A percentile compares a stretch with the other conserved stretches of the same genome.
phyloP scores from a whole-genome alignment of 2,888 invertebrate genomes.

The Drosophila macrospina region DNA sequence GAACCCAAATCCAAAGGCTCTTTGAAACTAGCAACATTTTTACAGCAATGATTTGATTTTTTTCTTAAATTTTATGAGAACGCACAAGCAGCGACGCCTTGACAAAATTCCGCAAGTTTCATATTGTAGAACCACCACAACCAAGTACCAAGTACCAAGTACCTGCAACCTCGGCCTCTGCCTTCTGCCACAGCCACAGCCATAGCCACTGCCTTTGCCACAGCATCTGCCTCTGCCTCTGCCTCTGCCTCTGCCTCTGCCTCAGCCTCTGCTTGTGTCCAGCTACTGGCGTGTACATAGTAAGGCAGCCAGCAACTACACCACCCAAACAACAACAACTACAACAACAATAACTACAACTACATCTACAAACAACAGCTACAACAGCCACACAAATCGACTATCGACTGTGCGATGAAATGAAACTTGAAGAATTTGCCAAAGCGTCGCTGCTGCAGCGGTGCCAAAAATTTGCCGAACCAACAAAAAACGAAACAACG shows the following conservation, averaged over 20 bases:
- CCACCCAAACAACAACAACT: slow-evolving; percentile 33
- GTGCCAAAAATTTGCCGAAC: slow-evolving; percentile 47
- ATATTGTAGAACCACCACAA: slow-evolving; percentile 41
- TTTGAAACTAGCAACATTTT: slow-evolving; percentile 47
- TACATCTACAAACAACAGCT: slow-evolving; percentile 26
- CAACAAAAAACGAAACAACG: slow-evolving; percentile 52
- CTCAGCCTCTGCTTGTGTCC: slow-evolving; percentile 31
- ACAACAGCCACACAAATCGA: slow-evolving; percentile 31
- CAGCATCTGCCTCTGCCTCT: slow-evolving; percentile 20
- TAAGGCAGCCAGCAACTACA: slow-evolving; percentile 14
- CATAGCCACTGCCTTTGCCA: slow-evolving; percentile 22
- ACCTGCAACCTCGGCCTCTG: slow-evolving; percentile 35
- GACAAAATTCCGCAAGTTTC: slow-evolving; percentile 79
- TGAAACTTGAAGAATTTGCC: slow-evolving; percentile 80
- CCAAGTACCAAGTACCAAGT: slow-evolving; percentile 21
- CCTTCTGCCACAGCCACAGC: slow-evolving; percentile 22
- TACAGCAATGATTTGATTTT: slow-evolving; percentile 84
- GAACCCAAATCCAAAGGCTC: slow-evolving; percentile 30
- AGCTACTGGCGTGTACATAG: slow-evolving; percentile 33
- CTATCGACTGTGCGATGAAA: slow-evolving; percentile 25
- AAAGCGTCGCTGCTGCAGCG: slow-evolving; percentile 80
- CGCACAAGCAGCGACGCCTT: slow-evolving; percentile 80
- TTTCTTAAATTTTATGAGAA: slow-evolving; percentile 80
- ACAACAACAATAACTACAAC: slow-evolving; percentile 28
- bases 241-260: slow-evolving; percentile 10